Evolutionary conservation across 2,113 vertebrate genomes (phyloP).

Genomic region (Eurystomus gularis): DNA sequence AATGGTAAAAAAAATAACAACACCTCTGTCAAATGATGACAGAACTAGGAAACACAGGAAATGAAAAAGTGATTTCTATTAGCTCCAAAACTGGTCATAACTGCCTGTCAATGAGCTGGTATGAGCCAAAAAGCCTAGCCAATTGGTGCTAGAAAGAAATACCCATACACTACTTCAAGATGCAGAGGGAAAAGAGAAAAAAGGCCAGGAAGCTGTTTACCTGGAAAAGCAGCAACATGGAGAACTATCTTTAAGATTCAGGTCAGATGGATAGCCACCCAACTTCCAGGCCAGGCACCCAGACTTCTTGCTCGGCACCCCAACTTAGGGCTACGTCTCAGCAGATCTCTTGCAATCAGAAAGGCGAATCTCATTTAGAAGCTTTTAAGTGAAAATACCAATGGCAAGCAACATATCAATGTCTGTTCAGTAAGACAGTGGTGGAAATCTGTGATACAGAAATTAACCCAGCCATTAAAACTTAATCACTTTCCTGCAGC

Average conservation of each 20-base stretch:
- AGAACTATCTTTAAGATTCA: not conserved
- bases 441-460: not conserved
- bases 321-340: too few relatives aligned
- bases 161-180: not conserved
- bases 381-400: not conserved
- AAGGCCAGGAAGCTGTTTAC: not conserved
- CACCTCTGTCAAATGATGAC: not conserved
- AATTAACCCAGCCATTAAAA: not conserved
- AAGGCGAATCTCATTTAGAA: not conserved
- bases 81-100: not conserved
- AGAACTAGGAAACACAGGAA: not conserved
- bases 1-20: not conserved
- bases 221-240: not conserved
- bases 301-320: not conserved
- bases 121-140: not conserved
- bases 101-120: not conserved
- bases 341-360: not conserved
- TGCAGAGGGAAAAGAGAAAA: not conserved
- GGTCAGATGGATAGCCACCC: not conserved
- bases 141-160: not conserved
- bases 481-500: not conserved
- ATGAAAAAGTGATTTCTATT: not conserved
- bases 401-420: not conserved
- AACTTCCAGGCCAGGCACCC: not conserved
- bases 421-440: not conserved